phyloP scores from a whole-genome alignment of 2,797 vertebrate species.

The Notoglanidium macrostoma region DNA sequence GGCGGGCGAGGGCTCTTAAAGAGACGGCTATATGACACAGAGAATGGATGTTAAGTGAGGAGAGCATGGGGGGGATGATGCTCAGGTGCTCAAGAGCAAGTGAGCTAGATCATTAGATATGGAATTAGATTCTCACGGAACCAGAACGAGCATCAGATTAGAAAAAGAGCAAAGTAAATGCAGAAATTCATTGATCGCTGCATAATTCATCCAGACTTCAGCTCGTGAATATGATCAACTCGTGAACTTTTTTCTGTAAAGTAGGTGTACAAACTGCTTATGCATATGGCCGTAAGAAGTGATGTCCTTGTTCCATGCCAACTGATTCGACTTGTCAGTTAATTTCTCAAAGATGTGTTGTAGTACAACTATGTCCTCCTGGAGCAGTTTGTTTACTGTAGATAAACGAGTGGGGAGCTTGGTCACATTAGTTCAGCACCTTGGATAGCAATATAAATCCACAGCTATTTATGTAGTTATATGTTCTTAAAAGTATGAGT shows the following conservation, averaged over 20 bases:
- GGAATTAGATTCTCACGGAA: background rate
- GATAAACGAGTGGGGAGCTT: background rate
- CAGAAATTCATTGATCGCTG: background rate
- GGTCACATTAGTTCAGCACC: constrained; percentile 64
- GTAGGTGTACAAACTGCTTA: background rate
- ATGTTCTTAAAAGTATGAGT: background rate
- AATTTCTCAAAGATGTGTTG: background rate
- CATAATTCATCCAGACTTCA: background rate
- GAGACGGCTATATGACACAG: constrained; percentile 66
- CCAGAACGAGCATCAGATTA: background rate
- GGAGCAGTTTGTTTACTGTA: background rate
- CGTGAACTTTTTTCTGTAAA: background rate
- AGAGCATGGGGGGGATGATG: constrained; percentile 8
- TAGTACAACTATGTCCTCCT: background rate
- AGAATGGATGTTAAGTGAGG: constrained; percentile 29
- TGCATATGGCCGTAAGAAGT: background rate
- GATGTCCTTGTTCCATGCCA: background rate
- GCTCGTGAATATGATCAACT: background rate
- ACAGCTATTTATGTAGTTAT: background rate
- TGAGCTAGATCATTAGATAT: background rate
- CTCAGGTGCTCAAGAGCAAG: constrained; percentile 30
- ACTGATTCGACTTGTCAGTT: background rate
- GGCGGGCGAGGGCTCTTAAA: constrained; percentile 81
- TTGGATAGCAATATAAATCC: constrained; percentile 61
- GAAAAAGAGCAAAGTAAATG: background rate